Evolutionary conservation across 2,797 vertebrate species (phyloP), one percentile per base, ranked within the genome.

Genomic region (Rhabdophis nuchalis): DNA sequence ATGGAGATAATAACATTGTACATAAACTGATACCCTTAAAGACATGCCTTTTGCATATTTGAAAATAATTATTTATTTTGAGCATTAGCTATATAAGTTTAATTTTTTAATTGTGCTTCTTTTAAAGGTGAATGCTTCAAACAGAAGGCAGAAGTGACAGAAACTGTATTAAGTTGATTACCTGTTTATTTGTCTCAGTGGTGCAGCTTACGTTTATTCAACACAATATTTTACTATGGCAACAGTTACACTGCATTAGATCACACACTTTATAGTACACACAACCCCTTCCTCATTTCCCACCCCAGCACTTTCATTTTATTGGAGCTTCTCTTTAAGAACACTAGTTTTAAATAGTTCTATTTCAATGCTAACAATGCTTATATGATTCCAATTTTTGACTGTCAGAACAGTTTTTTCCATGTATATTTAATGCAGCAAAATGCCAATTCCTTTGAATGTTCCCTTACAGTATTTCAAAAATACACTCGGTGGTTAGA

Each of bases 181-280:
- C 77, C 87, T 90, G 20, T 92, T 97, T 87, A 93, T 94, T 95
- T 87, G 95, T 82, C 92, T 95, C 89, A 61, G 56, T 60, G 60
- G 54, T 23, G 64, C 36, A 90, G 85, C 94, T 93, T 93, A 93
- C 88, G 89, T 96, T 96, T 95, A 96, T 93, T 95, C 93, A 95
- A 94, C 96, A 95, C 93, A 95, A 86, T 93, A 87, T 94, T 97
- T 96, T 96, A 96, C 96, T 97, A 95, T 94, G 94, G 95, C 95
- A 97, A 97, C 95, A 97, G 94, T 94, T 96, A 72, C 88, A 95
- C 95, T 29, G 0, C 86, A 93, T 95, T 92, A 90, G 68, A 95
- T 94, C 57, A 93, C 0, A 0, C 64, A 87, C 61, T 87, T 90
- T 13, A 96, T 13, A 29, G 92, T 95, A 96, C 90, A 94, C 82